Base-by-base conservation (phyloP, 2,888 invertebrate species). In the Poecilobothrus nobilitatus region DNA sequence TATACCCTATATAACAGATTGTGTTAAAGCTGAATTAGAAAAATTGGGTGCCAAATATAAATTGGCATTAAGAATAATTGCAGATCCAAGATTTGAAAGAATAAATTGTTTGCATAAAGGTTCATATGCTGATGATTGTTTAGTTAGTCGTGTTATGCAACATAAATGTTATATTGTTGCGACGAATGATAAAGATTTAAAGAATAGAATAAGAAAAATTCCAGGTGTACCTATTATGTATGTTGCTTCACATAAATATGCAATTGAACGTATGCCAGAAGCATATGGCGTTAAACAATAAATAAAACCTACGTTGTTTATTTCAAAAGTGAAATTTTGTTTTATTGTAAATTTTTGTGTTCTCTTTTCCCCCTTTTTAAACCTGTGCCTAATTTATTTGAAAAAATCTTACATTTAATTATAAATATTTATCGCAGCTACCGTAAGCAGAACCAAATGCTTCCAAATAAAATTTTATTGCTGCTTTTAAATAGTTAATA, bases 101-200 rank as follows among this genome's bases (percentile, higher is more conserved):
- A 85, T 99, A 63, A 87, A 91, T 44, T 99, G 99, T 80, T 84
- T 94, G 77, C 99, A 99, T 80, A 96, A 95, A 81, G 99, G 99
- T 27, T 97, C 96, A 0, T 99, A 99, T 84, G 99, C 99, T 71
- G 99, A 99, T 83, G 98, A 99, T 82, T 99, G 99, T 80, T 84
- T 99, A 69, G 94, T 98, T 1, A 93, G 98, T 78, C 86, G 98
- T 76, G 92, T 99, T 1, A 95, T 91, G 5, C 95, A 98, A 86
- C 97, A 98, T 81, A 99, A 99, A 80, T 99, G 98, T 84, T 99
- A 97, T 80, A 98, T 99, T 76, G 97, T 99, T 44, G 99, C 97
- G 1, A 99, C 99, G 18, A 98, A 97, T 84, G 99, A 99, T 82
- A 97, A 94, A 81, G 99, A 98, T 80, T 85, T 99, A 71, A 97